A percentile compares a stretch with the other conserved stretches of the same genome.
Evolutionary conservation across 2,888 invertebrate genomes (phyloP).

Genomic region (Brenthis daphne): DNA sequence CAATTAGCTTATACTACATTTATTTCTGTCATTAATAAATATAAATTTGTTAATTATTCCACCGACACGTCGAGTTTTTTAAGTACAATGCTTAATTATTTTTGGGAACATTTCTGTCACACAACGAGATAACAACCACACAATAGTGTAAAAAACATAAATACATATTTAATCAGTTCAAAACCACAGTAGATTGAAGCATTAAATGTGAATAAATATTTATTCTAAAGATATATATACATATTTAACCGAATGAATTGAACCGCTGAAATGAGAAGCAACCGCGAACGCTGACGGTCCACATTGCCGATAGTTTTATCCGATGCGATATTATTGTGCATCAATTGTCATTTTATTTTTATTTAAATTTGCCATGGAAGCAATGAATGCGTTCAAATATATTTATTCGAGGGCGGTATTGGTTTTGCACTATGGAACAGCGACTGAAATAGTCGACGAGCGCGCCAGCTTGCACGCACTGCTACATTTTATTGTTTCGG

Average conservation of each 20-base stretch:
- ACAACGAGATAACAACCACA: neutral
- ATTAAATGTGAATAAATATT: slow-evolving; percentile 1
- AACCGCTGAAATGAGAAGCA: slow-evolving; percentile 14
- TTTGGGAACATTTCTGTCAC: neutral
- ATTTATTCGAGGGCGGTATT: slow-evolving; percentile 65
- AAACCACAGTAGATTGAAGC: neutral
- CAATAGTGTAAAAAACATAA: neutral
- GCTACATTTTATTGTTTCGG: slow-evolving; percentile 5
- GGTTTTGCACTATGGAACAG: slow-evolving; percentile 66
- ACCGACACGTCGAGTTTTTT: neutral
- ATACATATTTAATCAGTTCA: slow-evolving; percentile 1
- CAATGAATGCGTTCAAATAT: slow-evolving; percentile 54
- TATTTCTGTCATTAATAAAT: slow-evolving; percentile 24
- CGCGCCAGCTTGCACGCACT: slow-evolving; percentile 6
- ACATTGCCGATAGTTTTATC: neutral
- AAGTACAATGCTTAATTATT: neutral
- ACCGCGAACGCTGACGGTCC: slow-evolving; percentile 10
- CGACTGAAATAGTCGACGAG: slow-evolving; percentile 53
- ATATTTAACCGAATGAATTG: slow-evolving; percentile 9
- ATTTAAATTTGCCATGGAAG: slow-evolving; percentile 22
- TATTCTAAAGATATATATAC: slow-evolving; percentile 5
- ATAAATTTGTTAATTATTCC: slow-evolving; percentile 22
- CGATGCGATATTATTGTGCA: slow-evolving; percentile 4
- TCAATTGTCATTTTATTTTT: slow-evolving; percentile 13
- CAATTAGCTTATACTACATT: slow-evolving; percentile 34